Evolutionary conservation across 2,888 invertebrate genomes (phyloP).

Genomic region (Cantharis rufa): DNA sequence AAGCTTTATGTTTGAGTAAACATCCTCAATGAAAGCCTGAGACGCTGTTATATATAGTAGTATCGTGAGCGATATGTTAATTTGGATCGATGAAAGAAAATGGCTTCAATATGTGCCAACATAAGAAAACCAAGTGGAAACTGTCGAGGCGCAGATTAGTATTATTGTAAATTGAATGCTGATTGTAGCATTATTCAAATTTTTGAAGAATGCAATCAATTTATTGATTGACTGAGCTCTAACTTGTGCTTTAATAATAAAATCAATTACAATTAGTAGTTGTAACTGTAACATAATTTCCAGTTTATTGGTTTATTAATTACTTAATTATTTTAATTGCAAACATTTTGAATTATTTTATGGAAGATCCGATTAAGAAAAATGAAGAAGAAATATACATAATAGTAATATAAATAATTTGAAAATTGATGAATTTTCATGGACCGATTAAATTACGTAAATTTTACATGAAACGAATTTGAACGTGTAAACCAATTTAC

Average conservation of each 20-base stretch:
- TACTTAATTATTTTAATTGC: background rate
- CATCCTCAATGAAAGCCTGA: too few species aligned
- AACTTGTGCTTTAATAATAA: background rate
- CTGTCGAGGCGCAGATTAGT: background rate
- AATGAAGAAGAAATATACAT: background rate
- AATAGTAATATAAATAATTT: background rate
- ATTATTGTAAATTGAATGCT: background rate
- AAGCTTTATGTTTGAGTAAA: too few species aligned
- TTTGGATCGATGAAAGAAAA: background rate
- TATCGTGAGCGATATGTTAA: background rate
- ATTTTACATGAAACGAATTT: background rate
- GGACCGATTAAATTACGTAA: background rate
- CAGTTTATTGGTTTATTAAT: background rate
- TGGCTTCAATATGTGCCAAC: background rate
- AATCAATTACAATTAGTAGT: background rate
- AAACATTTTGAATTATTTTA: background rate
- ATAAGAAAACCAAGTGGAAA: background rate
- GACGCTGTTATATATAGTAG: background rate
- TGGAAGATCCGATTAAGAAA: background rate
- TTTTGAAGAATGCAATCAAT: background rate
- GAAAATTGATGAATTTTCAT: background rate
- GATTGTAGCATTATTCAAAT: background rate
- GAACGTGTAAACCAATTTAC: background rate
- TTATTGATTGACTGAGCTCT: background rate
- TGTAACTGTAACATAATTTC: background rate